Percentiles rank a stretch among this genome's conserved stretches.
Conservation (phyloP, 2,113 vertebrate genomes). For the Pantherophis guttatus region DNA sequence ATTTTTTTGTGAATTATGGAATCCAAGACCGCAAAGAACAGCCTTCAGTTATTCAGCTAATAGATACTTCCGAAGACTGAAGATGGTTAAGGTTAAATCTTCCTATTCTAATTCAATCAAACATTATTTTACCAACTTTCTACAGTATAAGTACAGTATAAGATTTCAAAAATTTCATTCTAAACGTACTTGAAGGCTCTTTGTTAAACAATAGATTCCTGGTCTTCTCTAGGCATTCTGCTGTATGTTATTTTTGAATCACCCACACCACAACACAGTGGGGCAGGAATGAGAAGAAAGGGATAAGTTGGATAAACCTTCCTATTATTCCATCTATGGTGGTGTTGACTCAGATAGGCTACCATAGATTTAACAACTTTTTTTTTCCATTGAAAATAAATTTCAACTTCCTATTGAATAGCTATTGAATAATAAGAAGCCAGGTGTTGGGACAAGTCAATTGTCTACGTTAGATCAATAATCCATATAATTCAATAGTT, state of each 20-base stretch:
- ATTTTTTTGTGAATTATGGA: not conserved
- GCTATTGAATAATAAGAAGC: not conserved
- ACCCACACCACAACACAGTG: not conserved
- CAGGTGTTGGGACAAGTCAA: not conserved
- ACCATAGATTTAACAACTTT: not conserved
- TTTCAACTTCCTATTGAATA: not conserved
- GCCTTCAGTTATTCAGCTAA: not conserved
- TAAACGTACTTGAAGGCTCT: not conserved
- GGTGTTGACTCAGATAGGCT: not conserved
- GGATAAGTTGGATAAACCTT: not conserved
- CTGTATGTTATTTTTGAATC: not conserved
- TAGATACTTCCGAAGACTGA: not conserved
- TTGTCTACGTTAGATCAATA: not conserved
- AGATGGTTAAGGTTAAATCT: not conserved
- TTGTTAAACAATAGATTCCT: not conserved
- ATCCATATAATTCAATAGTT: no score
- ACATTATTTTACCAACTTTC: not conserved
- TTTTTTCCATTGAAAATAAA: not conserved
- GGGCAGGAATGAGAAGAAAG: not conserved
- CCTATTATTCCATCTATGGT: not conserved
- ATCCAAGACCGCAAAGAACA: not conserved
- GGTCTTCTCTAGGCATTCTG: not conserved
- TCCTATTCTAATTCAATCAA: not conserved
- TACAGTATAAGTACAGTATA: not conserved
- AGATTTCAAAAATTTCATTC: not conserved